phyloP scores from a whole-genome alignment of 2,113 vertebrate species.

The Hyaena hyaena region DNA sequence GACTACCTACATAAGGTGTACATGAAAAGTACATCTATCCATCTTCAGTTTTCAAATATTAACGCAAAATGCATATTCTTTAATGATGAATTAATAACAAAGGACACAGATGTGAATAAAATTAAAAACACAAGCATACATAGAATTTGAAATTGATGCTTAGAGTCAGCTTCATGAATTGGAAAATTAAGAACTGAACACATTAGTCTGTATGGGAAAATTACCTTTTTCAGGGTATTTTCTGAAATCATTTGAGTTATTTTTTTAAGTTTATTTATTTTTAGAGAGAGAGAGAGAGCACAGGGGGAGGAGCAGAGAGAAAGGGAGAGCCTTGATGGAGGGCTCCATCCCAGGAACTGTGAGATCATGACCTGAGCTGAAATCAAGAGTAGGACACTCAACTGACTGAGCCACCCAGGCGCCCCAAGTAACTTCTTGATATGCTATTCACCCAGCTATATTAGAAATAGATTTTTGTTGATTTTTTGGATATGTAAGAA shows the following conservation, averaged over 20 bases:
- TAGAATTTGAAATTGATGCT: conserved; percentile 13
- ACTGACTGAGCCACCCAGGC: too few relatives aligned
- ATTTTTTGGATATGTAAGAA: conserved; percentile 58
- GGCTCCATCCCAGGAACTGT: too few relatives aligned
- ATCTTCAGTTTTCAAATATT: conserved; percentile 44
- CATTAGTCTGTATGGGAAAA: conserved; percentile 30
- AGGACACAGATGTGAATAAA: conserved; percentile 10
- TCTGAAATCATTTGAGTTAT: conserved; percentile 26
- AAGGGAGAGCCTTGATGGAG: too few relatives aligned
- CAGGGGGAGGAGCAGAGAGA: too few relatives aligned
- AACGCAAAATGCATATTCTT: conserved; percentile 46
- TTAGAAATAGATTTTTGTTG: conserved; percentile 44
- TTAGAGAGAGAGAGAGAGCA: too few relatives aligned
- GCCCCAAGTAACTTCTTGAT: background rate
- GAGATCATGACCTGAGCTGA: too few relatives aligned
- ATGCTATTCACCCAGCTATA: background rate
- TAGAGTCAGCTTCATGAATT: background rate
- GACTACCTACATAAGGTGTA: background rate
- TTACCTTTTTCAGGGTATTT: conserved; percentile 38
- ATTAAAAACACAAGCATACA: conserved; percentile 2
- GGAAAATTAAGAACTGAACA: conserved; percentile 15
- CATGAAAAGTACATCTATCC: background rate
- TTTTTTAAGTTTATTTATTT: background rate
- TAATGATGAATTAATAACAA: conserved; percentile 32
- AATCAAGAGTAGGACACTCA: too few relatives aligned